Percentiles rank a stretch among this genome's conserved stretches.
These are phyloP conservation scores for Lasioglossum lativentre DNA, from an alignment of 2,888 invertebrate species.

Conservation along the genomic window DNA sequence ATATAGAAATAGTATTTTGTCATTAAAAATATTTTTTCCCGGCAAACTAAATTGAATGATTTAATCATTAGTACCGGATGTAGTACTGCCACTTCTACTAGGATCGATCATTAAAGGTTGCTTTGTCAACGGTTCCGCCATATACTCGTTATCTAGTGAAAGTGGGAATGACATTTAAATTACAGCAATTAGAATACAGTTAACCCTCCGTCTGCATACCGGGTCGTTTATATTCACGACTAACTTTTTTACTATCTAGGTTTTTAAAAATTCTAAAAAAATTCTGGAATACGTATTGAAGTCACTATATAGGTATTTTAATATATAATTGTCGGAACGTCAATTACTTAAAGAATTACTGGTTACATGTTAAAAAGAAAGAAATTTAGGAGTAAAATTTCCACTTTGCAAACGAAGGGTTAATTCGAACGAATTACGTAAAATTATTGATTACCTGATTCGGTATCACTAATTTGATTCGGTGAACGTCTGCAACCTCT, in stretches of 20 bases:
- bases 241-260: too few species aligned
- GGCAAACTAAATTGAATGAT: slow-evolving; percentile 4
- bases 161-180: slow-evolving; percentile 1
- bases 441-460: slow-evolving; percentile 85
- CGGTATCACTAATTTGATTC: slow-evolving; percentile 90
- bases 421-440: not conserved
- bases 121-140: slow-evolving; percentile 37
- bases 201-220: not conserved
- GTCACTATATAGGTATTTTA: too few species aligned
- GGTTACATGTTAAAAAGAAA: too few species aligned
- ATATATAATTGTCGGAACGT: too few species aligned
- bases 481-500: slow-evolving; percentile 92
- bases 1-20: slow-evolving; percentile 17
- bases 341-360: too few species aligned
- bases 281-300: too few species aligned
- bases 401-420: too few species aligned
- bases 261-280: too few species aligned
- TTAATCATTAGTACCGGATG: slow-evolving; percentile 55
- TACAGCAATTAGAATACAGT: not conserved
- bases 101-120: slow-evolving; percentile 23
- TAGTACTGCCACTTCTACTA: slow-evolving; percentile 61
- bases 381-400: too few species aligned
- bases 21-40: slow-evolving; percentile 30
- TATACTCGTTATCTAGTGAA: slow-evolving; percentile 68
- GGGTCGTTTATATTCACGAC: too few species aligned